A percentile compares a stretch with the other conserved stretches of the same genome.
phyloP scores from a whole-genome alignment of 2,888 invertebrate genomes.

The Tipula vernalis region DNA sequence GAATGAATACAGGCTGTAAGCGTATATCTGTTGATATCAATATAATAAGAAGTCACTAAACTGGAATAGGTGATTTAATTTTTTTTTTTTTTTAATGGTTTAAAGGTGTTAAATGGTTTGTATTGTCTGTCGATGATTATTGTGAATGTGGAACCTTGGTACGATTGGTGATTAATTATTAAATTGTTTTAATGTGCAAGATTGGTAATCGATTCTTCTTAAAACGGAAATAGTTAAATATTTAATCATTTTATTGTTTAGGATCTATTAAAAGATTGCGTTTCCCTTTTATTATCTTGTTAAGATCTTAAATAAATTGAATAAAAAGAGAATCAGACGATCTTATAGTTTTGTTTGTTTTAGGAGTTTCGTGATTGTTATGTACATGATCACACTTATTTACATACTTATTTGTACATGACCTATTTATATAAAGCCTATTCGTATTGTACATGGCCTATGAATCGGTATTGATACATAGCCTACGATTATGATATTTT shows the following conservation, averaged over 20 bases:
- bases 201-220: background rate
- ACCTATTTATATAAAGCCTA: too few relatives aligned
- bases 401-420: too few relatives aligned
- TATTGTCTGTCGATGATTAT: background rate
- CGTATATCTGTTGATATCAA: background rate
- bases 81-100: background rate
- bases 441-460: too few relatives aligned
- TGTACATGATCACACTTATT: too few relatives aligned
- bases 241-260: background rate
- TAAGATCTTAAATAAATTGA: too few relatives aligned
- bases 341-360: too few relatives aligned
- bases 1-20: background rate
- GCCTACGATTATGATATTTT: too few relatives aligned
- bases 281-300: background rate
- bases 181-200: background rate
- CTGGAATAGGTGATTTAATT: background rate
- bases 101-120: background rate
- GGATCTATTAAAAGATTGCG: background rate
- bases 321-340: too few relatives aligned
- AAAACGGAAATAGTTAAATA: background rate
- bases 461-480: too few relatives aligned
- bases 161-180: background rate
- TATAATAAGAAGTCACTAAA: background rate
- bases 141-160: background rate
- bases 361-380: too few relatives aligned